Evolutionary conservation across 64 coral and sea anemone genomes (phyloP), one percentile per base, ranked within the genome.

Genomic region (Montipora efflorescens): DNA sequence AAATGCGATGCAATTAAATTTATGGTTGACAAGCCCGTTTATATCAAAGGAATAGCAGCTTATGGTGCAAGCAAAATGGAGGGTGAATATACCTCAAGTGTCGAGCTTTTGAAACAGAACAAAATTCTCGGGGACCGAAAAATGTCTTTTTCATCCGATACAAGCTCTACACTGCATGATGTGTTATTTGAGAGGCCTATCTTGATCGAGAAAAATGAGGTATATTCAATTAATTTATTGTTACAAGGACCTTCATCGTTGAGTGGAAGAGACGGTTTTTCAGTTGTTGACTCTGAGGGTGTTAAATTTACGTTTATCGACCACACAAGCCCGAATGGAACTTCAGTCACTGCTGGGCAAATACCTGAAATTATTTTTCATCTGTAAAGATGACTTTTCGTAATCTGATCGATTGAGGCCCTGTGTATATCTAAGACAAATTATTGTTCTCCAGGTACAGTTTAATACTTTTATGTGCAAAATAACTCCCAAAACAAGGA

Each of bases 361-460:
- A 96, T 96, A 64, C 95, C 95, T 79, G 95, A 96, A 91, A 64
- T 96, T 46, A 87, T 96, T 21, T 96, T 96, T 75, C 91, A 96
- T 53, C 21, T 92, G 14, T 95, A 94, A 48, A 23, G 72, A 23
- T 64, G 5, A 16, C 7, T 57, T 11, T 8, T 57, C 6, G 53
- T 68, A 68, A 16, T 68, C 4, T 71, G 68, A 45, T 47, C 12
- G 74, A 6, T 45, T 15, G 25, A 76, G 74, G 3, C 53, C 53
- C 11, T 6, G 6, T 57, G 53, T 8, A 57, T 36, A 36, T 36
- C 36, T 36, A 36, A 36, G 36, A 36, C 36, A 36, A 36, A 36
- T 36, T 36, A 36, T 36, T 36, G 36, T 36, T 36, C 36, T 36
- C 36, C 36, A 36, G 36, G 1, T 36, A 36, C 36, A 36, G 36